Evolutionary conservation across 1,140 invertebrate genomes (phyloP), one percentile per base, ranked within the genome.

Genomic region (Ceratoteleas bidentatus): DNA sequence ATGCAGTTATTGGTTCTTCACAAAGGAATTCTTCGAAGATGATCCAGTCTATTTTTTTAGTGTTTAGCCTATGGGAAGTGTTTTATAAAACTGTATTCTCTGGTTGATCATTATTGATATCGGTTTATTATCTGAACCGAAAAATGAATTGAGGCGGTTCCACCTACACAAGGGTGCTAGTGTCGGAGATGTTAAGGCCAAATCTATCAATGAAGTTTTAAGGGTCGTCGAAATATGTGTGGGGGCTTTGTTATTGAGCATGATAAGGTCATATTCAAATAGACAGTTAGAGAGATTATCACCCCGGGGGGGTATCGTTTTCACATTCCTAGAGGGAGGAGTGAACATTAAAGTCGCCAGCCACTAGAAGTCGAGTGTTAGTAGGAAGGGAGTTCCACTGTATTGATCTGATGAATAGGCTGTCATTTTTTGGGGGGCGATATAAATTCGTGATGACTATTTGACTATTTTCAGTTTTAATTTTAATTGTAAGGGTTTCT

Each of bases 331-430:
- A 58, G 13, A 8, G 14, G 2, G 13, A 52, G 6, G 32, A 16
- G 34, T 70, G 66, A 2, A 56, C 2, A 10, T 70, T 70, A n/a
- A 68, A 68, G 10, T 68, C 65, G 0, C 65, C 53, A 3, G 49
- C 7, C 0, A 68, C n/a, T n/a, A 68, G 8, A n/a, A 49, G 7
- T 5, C 0, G 7, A 3, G 24, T 0, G 14, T 68, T 15, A 0
- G 8, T 10, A 6, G 24, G 38, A 0, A 68, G 5, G 7, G 65
- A 68, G 6, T 49, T 13, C 54, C 54, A 57, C 0, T 14, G n/a
- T 57, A 38, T 57, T 2, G 2, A 14, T 15, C 34, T 33, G 10
- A 40, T 57, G 14, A 57, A 38, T 6, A 14, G 15, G 16, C 10
- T 2, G n/a, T 62, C 58, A 4, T 62, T 36, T 13, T 49, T 62